Conservation (phyloP, 2,888 invertebrate species). For the Cryptus armator region DNA sequence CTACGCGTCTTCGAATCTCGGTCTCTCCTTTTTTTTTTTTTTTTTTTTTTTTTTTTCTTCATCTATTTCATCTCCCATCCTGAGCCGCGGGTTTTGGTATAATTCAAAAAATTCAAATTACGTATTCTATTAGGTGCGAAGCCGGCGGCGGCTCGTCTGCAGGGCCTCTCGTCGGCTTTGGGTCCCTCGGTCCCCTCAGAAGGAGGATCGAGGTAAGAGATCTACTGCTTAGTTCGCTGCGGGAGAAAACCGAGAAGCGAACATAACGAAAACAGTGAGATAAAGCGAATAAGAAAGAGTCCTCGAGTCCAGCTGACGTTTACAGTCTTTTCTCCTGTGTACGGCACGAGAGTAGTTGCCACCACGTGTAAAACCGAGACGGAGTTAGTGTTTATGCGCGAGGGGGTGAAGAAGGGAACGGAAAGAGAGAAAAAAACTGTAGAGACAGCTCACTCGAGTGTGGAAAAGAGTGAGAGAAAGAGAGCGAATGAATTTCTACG, state of each 20-base stretch:
- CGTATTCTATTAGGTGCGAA: constrained; percentile 83
- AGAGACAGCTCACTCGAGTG: constrained; percentile 46
- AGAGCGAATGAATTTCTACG: constrained; percentile 63
- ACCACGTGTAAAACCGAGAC: constrained; percentile 25
- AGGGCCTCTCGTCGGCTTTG: neutral
- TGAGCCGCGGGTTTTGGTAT: constrained; percentile 52
- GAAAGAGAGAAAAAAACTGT: constrained; percentile 43
- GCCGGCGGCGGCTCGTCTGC: constrained; percentile 63
- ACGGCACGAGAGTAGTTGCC: constrained; percentile 49
- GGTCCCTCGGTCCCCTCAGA: constrained; percentile 7
- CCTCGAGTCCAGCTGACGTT: constrained; percentile 70
- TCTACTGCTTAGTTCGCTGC: constrained; percentile 44
- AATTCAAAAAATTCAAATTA: constrained; percentile 80
- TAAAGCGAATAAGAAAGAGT: constrained; percentile 34
- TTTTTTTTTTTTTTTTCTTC: constrained; percentile 23
- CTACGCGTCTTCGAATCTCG: neutral
- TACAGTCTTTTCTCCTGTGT: constrained; percentile 69
- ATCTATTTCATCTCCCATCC: constrained; percentile 32
- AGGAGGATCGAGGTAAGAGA: constrained; percentile 35
- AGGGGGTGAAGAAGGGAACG: constrained; percentile 48
- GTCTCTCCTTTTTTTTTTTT: constrained; percentile 15
- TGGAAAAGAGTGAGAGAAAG: constrained; percentile 52
- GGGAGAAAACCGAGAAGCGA: constrained; percentile 27
- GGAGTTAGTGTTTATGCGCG: constrained; percentile 45
- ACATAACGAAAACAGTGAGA: neutral